phyloP scores from a whole-genome alignment of 2,797 vertebrate species.

The Odontamblyopus rebecca region DNA sequence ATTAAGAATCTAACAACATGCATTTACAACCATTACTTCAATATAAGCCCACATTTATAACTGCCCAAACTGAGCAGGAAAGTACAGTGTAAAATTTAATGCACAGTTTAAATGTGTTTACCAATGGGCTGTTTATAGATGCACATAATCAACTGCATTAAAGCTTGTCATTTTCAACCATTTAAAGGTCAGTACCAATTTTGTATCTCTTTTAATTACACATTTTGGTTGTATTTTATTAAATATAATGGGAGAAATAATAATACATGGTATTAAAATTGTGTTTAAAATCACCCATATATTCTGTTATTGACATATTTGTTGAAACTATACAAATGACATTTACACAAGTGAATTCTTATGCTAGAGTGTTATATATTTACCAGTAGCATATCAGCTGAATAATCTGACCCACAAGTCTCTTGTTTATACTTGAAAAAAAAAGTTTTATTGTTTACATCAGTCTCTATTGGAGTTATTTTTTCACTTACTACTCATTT shows the following conservation, averaged over 20 bases:
- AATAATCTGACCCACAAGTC: no score
- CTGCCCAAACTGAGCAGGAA: not conserved
- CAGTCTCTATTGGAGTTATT: no score
- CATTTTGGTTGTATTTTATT: not conserved
- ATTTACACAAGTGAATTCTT: no score
- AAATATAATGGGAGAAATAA: not conserved
- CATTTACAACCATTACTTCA: conserved; percentile 3
- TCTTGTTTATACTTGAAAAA: no score
- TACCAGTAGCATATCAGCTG: no score
- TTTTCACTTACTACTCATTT: not conserved
- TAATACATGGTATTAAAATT: no score
- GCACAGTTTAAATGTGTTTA: not conserved
- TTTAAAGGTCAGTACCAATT: not conserved
- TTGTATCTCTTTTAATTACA: not conserved
- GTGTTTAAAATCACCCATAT: no score
- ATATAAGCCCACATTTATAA: not conserved
- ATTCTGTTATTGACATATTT: no score
- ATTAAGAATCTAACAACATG: conserved; percentile 3
- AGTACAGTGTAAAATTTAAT: not conserved
- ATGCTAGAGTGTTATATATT: no score
- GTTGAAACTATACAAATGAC: no score
- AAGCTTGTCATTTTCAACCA: not conserved
- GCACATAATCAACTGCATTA: not conserved
- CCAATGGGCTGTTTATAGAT: not conserved
- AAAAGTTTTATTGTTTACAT: no score